Base-by-base conservation (phyloP, 2,888 invertebrate genomes). In the Napeogenes sylphis region DNA sequence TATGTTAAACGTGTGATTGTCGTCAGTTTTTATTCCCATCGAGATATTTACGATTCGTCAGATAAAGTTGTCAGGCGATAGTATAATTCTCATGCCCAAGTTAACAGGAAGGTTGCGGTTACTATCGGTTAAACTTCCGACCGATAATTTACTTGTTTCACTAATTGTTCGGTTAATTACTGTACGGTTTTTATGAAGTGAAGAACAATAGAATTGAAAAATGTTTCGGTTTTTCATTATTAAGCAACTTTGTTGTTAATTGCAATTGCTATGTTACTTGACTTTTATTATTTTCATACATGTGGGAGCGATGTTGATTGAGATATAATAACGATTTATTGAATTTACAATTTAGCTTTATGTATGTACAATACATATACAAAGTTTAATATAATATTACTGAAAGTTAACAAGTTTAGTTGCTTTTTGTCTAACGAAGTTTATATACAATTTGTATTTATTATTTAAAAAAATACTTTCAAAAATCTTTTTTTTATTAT, bases 81-180 rank as follows among this genome's bases (percentile, higher is more conserved):
- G 61, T 45, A 30, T 51, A 51, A 51, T 68, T 68, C 68, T 63
- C 68, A 68, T 61, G 55, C 62, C 60, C 59, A 55, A 30, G 58
- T 45, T 60, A 55, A 56, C 61, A 56, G 59, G 63, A 64, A 58
- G 73, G 68, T 45, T 64, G 69, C 62, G 64, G 66, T 65, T 55
- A 30, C 53, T 45, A 47, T 21, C 46, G 59, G 38, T 61, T 61
- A 54, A 58, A 63, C 67, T 62, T 59, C 65, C 65, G 57, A 60
- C 57, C 58, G 65, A 62, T 66, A 68, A 65, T 66, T 64, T 68
- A 58, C 59, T 58, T 62, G 62, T 62, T 64, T 38, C 4, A 59
- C 56, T 65, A 65, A 61, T 65, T 63, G 59, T 53, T 51, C 35
- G 57, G 51, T 54, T 63, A 67, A 65, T 67, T 65, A 58, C 64